A percentile compares a stretch with the other conserved stretches of the same genome.
Conservation (phyloP, 1,140 invertebrate species). For the Pseudobourletiella spinata region DNA sequence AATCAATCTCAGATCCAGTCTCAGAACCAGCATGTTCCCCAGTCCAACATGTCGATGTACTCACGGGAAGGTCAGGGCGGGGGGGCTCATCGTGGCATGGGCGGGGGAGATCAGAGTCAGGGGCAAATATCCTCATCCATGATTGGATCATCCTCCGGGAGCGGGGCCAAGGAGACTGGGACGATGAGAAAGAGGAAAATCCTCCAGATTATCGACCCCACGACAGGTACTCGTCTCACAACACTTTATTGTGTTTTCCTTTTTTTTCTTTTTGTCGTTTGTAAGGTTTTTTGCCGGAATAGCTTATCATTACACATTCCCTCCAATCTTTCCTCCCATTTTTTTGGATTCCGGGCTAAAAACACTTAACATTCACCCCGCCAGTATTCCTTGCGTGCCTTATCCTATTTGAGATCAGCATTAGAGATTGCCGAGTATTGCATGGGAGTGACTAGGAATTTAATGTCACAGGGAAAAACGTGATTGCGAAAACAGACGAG, state of each 20-base stretch:
- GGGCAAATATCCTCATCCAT: not conserved
- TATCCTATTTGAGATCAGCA: no score
- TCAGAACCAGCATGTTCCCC: not conserved
- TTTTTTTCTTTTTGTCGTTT: not conserved
- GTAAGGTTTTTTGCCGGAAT: not conserved
- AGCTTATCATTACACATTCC: not conserved
- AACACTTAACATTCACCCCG: no score
- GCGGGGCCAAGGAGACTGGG: not conserved
- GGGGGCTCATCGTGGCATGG: not conserved
- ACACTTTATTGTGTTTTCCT: not conserved
- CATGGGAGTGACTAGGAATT: no score
- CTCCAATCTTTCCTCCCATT: not conserved
- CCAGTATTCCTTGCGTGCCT: no score
- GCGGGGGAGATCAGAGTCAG: not conserved
- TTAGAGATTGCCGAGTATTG: no score
- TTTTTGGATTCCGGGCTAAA: not conserved
- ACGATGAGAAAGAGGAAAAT: constrained; percentile 13
- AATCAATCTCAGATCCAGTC: not conserved
- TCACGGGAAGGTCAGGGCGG: not conserved
- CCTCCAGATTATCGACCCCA: constrained; percentile 22
- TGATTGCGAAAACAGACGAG: not conserved
- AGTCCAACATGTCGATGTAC: not conserved
- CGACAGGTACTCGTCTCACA: not conserved
- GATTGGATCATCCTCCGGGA: not conserved
- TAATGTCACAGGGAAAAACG: not conserved